phyloP scores from a whole-genome alignment of 2,113 vertebrate genomes.

The Gorsachius goisagi region DNA sequence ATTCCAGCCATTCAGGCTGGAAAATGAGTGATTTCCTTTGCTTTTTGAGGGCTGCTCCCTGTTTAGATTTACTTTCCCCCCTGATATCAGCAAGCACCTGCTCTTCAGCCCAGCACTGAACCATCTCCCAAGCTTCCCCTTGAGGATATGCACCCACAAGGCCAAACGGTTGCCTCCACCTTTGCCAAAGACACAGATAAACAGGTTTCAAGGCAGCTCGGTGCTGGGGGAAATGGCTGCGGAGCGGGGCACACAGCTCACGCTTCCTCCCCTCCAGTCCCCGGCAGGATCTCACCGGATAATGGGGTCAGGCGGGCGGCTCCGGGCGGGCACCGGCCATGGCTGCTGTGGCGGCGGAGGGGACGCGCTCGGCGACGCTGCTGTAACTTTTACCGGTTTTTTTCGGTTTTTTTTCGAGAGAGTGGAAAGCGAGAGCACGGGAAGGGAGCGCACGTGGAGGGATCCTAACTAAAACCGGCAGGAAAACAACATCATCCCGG shows the following conservation, averaged over 20 bases:
- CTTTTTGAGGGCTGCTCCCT: background rate
- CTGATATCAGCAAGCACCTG: fast-evolving
- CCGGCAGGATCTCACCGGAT: background rate
- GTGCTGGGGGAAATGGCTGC: background rate
- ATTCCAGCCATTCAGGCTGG: background rate
- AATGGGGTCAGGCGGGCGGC: background rate
- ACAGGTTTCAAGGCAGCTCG: background rate
- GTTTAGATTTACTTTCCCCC: background rate
- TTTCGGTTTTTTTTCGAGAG: fast-evolving
- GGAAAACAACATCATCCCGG: fast-evolving
- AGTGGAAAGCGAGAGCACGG: background rate
- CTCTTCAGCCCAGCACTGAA: fast-evolving
- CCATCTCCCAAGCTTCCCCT: background rate
- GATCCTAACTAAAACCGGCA: background rate
- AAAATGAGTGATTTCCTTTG: fast-evolving
- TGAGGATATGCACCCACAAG: fast-evolving
- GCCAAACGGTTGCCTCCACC: background rate
- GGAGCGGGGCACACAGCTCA: background rate
- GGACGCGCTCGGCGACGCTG: background rate
- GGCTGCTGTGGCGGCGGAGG: background rate
- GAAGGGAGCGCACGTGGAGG: background rate
- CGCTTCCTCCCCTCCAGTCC: background rate
- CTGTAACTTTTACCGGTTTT: background rate
- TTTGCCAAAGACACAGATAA: background rate
- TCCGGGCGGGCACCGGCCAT: background rate